These are phyloP conservation scores for Otolemur garnettii DNA, from an alignment of 2,113 vertebrate genomes.

Conservation along the genomic window DNA sequence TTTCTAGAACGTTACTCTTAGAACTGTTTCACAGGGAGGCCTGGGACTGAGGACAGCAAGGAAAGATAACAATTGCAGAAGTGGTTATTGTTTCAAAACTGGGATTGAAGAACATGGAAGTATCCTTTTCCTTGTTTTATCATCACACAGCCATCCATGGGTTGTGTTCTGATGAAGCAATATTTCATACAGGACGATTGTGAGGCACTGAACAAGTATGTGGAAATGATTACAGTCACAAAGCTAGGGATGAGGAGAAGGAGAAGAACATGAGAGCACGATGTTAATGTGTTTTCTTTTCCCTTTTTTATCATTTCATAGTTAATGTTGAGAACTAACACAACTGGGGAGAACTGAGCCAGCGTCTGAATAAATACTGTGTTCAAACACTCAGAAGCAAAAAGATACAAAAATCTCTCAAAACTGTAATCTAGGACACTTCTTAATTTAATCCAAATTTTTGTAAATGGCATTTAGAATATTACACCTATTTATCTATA, in stretches of 20 bases:
- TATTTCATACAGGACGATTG: not conserved
- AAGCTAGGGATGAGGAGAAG: not conserved
- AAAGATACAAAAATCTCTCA: not conserved
- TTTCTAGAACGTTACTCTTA: not conserved
- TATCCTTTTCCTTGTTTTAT: not conserved
- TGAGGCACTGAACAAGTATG: not conserved
- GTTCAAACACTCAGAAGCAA: conserved; percentile 21
- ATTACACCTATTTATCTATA: not conserved
- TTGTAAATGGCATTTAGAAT: not conserved
- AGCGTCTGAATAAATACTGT: not conserved
- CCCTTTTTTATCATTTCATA: not conserved
- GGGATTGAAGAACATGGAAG: not conserved
- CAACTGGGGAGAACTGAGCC: not conserved
- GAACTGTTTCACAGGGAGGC: not conserved
- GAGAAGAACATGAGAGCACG: not conserved
- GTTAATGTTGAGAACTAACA: not conserved
- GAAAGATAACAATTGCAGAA: not conserved
- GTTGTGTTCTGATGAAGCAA: not conserved
- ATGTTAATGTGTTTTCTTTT: not conserved
- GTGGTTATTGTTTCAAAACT: conserved; percentile 14
- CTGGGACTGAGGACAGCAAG: not conserved
- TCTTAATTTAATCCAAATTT: conserved; percentile 40
- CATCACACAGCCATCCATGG: not conserved
- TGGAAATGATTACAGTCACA: not conserved
- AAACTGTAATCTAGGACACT: not conserved